phyloP scores from a whole-genome alignment of 2,888 invertebrate species.

The Ashinkailepas kermadecensis region DNA sequence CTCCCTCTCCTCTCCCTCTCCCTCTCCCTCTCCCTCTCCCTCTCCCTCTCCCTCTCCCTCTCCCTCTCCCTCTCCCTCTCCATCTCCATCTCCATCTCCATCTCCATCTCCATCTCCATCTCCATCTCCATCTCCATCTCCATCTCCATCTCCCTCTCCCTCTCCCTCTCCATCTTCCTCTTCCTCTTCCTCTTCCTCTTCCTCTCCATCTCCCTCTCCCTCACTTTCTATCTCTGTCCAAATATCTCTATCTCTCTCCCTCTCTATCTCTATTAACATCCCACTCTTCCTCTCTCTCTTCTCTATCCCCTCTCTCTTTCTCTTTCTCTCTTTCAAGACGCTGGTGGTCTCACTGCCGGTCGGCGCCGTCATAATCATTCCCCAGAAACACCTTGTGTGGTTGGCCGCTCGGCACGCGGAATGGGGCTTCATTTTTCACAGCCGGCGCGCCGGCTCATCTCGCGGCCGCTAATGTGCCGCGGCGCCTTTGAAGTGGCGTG shows the following conservation, averaged over 20 bases:
- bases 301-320: neutral
- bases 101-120: too few relatives aligned
- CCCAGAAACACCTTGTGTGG: neutral
- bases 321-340: neutral
- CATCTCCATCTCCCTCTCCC: too few relatives aligned
- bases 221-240: too few relatives aligned
- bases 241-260: too few relatives aligned
- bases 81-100: neutral
- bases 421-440: slow-evolving; percentile 3
- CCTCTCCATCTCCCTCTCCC: too few relatives aligned
- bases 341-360: neutral
- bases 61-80: neutral
- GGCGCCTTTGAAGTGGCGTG: slow-evolving; percentile 8
- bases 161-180: too few relatives aligned
- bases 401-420: neutral
- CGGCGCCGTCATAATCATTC: neutral
- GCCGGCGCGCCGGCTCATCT: neutral
- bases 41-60: too few relatives aligned
- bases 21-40: too few relatives aligned
- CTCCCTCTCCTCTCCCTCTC: too few relatives aligned
- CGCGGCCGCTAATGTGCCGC: neutral
- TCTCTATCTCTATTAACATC: neutral
- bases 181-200: too few relatives aligned
- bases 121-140: too few relatives aligned
- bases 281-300: neutral